These are phyloP conservation scores for Pentamera pediparva DNA, from an alignment of 53 echinoderm and acorn worm genomes.

Conservation along the genomic window DNA sequence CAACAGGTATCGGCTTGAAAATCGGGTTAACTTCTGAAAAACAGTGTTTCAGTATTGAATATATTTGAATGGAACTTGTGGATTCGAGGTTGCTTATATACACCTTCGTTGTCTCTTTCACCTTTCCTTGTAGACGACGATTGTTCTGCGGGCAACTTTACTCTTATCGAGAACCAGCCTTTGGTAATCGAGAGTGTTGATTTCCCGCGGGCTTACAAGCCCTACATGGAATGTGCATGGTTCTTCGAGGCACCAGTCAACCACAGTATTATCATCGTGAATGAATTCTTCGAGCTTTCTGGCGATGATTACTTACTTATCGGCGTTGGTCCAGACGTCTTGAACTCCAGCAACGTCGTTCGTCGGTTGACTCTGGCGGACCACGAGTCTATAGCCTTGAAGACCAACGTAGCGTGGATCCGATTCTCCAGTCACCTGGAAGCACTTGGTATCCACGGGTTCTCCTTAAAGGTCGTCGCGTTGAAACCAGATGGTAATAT, in stretches of 20 bases:
- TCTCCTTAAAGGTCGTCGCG: conserved; percentile 24
- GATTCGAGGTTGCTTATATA: too few relatives aligned
- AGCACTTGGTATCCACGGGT: neutral
- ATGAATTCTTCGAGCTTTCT: neutral
- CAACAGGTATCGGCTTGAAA: too few relatives aligned
- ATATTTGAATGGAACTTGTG: too few relatives aligned
- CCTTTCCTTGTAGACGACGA: conserved; percentile 20
- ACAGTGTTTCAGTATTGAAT: too few relatives aligned
- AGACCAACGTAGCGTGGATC: conserved; percentile 12
- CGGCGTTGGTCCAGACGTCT: conserved; percentile 18
- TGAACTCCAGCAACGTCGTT: conserved; percentile 7
- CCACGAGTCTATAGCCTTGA: neutral
- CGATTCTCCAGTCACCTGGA: neutral
- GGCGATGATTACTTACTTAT: neutral
- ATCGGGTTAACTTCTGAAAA: too few relatives aligned
- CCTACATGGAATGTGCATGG: conserved; percentile 32
- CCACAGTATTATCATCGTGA: conserved; percentile 22
- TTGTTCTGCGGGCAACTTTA: conserved; percentile 28
- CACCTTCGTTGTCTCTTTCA: neutral
- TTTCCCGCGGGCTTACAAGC: conserved; percentile 2
- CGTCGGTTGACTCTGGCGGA: neutral
- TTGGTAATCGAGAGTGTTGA: conserved; percentile 5
- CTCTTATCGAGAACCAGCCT: neutral
- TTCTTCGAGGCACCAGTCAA: conserved; percentile 1
- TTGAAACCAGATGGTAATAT: conserved; percentile 1